A percentile compares a stretch with the other conserved stretches of the same genome.
These are phyloP conservation scores for Aricia artaxerxes DNA, from an alignment of 2,888 invertebrate species.

Conservation along the genomic window DNA sequence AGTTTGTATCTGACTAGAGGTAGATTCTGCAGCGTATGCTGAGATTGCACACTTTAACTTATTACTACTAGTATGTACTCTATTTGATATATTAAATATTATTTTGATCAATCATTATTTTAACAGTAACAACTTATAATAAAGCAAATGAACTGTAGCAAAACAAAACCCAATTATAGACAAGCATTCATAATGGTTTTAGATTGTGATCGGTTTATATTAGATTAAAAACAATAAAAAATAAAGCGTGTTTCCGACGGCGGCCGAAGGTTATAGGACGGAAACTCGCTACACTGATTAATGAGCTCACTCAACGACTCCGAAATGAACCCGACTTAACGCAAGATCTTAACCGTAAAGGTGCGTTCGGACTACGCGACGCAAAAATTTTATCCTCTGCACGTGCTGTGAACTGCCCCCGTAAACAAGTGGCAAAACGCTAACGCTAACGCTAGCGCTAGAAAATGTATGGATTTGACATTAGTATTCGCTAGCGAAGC, in stretches of 20 bases:
- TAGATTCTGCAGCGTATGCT: neutral
- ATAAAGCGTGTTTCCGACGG: constrained; percentile 69
- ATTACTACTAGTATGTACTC: too few species aligned
- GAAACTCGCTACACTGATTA: constrained; percentile 68
- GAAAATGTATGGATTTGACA: too few species aligned
- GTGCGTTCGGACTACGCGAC: neutral
- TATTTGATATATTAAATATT: too few species aligned
- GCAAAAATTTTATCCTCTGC: neutral
- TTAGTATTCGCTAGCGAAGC: too few species aligned
- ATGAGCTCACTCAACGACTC: constrained; percentile 65
- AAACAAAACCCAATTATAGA: constrained; percentile 30
- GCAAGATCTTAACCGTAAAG: constrained; percentile 47
- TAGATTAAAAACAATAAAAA: constrained; percentile 78
- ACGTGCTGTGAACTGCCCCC: too few species aligned
- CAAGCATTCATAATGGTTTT: constrained; percentile 15
- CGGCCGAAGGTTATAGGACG: constrained; percentile 53
- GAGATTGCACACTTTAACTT: neutral
- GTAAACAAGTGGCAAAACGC: too few species aligned
- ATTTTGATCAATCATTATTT: neutral
- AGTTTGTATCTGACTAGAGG: neutral
- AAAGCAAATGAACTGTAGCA: neutral
- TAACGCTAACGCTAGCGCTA: too few species aligned
- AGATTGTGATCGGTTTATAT: constrained; percentile 65
- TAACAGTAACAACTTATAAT: neutral
- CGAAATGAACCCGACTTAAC: constrained; percentile 73